Evolutionary conservation across 2,888 invertebrate genomes (phyloP), one percentile per base, ranked within the genome.

Genomic region (Agrenia bidenticulata): DNA sequence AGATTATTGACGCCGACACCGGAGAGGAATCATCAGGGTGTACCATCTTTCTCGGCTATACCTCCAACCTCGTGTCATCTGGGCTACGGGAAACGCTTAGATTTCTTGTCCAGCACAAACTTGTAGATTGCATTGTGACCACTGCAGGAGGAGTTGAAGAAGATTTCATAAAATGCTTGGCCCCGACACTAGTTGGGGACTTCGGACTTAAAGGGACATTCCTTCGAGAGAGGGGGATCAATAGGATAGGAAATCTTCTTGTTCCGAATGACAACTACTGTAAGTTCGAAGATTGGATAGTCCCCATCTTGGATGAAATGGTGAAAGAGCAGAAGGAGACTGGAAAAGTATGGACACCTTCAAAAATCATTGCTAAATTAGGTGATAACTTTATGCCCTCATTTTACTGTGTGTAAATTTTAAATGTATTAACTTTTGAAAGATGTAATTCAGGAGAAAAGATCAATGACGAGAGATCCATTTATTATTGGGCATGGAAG

Each of bases 221-320:
- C 55, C 83, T 97, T 19, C 84, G 97, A 60, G 88, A 90, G 15
- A 86, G 88, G 60, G 99, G 94, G 4, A 88, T 96, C 60, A 96
- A 96, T 80, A 82, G 93, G 72, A 92, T 90, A 73, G 93, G 94
- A 41, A 99, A 99, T 81, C 84, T 99, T 50, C 83, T 99, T 55
- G 95, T 98, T 0, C 99, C 99, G 1, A 99, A 99, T 82, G 89
- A 94, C 77, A 99, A 99, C 81, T 99, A 99, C 80, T 98, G 98
- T 78, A 85, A 87, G 76, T 99, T 99, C 82, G 97, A 99, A 81
- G 92, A 95, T 78, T 99, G 98, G 98, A 84, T 96, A 0, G 92
- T 90, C 82, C 99, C 99, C 0, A 84, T 94, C 69, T 83, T 99
- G 2, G 91, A 97, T 78, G 86, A 89, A 79, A 90, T 99, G 90